Evolutionary conservation across 2,797 vertebrate genomes (phyloP), one percentile per base, ranked within the genome.

Genomic region (Synanceia verrucosa): DNA sequence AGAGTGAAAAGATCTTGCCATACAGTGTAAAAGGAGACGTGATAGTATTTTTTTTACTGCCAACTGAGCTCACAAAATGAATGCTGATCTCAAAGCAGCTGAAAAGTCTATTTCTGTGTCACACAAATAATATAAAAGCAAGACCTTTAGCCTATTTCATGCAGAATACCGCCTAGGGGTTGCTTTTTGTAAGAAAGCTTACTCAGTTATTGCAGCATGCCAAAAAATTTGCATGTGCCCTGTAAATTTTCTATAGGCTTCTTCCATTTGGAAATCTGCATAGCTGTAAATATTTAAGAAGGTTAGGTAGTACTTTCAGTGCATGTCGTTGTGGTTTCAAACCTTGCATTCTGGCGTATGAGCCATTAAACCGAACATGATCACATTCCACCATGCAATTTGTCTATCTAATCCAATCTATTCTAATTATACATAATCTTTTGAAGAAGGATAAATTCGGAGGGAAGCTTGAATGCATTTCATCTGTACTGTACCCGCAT

Each of bases 31-130:
- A 31, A 24, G n/a, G 39, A 57, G 43, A 73, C 53, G 36, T 29
- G 9, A 78, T 61, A 33, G 44, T 26, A 16, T 59, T 73, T 73
- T n/a, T 55, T 76, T 73, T 70, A 73, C 67, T 76, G 36, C 33
- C 56, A 75, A 68, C 83, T 78, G 67, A 70, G 34, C 53, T 58
- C 47, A 36, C 29, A 51, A 39, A 63, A 63, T 71, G 29, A 65
- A 61, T 65, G 76, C 26, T 61, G 46, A 68, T 74, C 43, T 56
- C 57, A 56, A 59, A 79, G 31, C 8, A 65, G 65, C 53, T 34
- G 12, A 56, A 56, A 43, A n/a, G 24, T 12, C 61, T 64, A 23
- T 62, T 47, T 69, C 34, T 69, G 19, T 12, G n/a, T 63, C 50
- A 37, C 24, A 55, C 31, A 55, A 50, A 67, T 18, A 11, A 55